phyloP scores from a whole-genome alignment of 2,888 invertebrate species.

The Melanargia galathea region DNA sequence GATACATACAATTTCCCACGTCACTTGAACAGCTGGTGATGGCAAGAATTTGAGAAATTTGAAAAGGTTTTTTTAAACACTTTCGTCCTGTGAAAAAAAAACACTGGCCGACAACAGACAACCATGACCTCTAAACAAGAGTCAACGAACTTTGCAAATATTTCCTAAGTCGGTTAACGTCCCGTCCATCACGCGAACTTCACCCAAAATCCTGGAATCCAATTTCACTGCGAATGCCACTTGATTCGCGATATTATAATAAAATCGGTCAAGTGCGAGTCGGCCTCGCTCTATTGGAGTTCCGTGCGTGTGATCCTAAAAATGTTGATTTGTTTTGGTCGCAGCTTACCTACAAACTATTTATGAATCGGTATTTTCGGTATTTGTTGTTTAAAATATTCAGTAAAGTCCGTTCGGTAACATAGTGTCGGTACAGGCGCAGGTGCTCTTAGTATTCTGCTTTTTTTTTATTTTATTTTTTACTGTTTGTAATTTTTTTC shows the following conservation, averaged over 20 bases:
- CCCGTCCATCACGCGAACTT: slow-evolving; percentile 67
- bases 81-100: slow-evolving; percentile 55
- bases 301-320: too few species aligned
- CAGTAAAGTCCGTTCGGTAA: too few species aligned
- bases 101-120: slow-evolving; percentile 49
- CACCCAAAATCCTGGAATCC: slow-evolving; percentile 43
- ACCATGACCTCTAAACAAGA: slow-evolving; percentile 66
- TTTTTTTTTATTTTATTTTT: too few species aligned
- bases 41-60: too few species aligned
- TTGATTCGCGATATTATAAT: slow-evolving; percentile 28
- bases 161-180: slow-evolving; percentile 78
- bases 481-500: too few species aligned
- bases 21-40: not conserved
- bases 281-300: too few species aligned
- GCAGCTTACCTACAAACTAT: too few species aligned
- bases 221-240: slow-evolving; percentile 38
- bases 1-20: not conserved
- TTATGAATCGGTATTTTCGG: too few species aligned
- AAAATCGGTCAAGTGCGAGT: slow-evolving; percentile 13
- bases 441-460: too few species aligned
- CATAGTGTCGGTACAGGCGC: too few species aligned
- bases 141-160: slow-evolving; percentile 73
- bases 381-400: too few species aligned
- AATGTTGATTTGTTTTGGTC: too few species aligned
- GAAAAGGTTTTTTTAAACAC: not conserved